Percentiles rank a stretch among this genome's conserved stretches.
Evolutionary conservation across 92 coral and sea anemone genomes (phyloP).

Genomic region (Phymanthus crucifer): DNA sequence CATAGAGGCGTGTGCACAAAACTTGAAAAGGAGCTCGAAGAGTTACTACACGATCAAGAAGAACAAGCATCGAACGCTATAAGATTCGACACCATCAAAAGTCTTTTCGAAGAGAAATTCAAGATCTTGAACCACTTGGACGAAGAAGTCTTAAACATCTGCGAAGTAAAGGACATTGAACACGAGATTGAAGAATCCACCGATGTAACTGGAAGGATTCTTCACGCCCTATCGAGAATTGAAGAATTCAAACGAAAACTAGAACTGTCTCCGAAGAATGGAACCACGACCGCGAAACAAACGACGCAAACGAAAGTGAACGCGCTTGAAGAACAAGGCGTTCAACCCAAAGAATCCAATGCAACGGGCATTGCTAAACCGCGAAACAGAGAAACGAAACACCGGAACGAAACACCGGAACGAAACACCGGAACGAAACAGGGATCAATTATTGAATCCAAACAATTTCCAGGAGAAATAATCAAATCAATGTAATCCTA

Average conservation of each 20-base stretch:
- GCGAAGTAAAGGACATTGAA: conserved; percentile 40
- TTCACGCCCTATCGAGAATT: background rate
- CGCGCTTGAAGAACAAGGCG: background rate
- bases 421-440: no score
- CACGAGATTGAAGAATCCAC: conserved; percentile 26
- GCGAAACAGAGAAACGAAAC: no score
- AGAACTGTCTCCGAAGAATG: background rate
- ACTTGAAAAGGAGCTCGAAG: conserved; percentile 50
- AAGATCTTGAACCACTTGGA: conserved; percentile 36
- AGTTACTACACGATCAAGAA: background rate
- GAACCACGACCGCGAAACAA: background rate
- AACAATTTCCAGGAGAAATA: no score
- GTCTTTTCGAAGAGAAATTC: conserved; percentile 17
- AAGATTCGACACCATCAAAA: background rate
- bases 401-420: no score
- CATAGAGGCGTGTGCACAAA: conserved; percentile 58
- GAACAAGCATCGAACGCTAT: background rate
- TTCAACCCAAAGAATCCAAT: background rate
- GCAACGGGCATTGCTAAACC: no score
- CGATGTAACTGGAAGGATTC: background rate
- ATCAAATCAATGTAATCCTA: no score
- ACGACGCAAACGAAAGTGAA: background rate
- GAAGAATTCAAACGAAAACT: background rate
- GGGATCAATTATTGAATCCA: no score
- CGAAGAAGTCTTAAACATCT: conserved; percentile 36